A percentile compares a stretch with the other conserved stretches of the same genome.
These are phyloP conservation scores for Stenodera caucasica DNA, from an alignment of 2,888 invertebrate species.

Conservation along the genomic window DNA sequence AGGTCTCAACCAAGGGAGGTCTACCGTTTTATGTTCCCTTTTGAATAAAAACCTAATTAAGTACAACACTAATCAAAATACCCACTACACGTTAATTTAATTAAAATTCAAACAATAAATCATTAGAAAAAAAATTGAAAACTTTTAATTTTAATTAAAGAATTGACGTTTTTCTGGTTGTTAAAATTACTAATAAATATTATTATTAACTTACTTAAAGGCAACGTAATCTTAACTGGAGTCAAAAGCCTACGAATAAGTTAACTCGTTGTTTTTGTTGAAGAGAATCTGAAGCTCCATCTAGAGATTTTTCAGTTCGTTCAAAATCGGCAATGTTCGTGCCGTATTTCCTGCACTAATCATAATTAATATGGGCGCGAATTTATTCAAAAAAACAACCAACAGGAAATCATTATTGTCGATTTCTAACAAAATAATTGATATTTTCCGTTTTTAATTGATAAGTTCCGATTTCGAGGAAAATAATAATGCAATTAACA, in stretches of 20 bases:
- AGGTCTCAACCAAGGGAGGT: no score
- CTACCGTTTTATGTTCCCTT: no score
- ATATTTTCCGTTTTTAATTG: no score
- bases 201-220: background rate
- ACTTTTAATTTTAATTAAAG: no score
- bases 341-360: background rate
- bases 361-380: background rate
- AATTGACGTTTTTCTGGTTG: no score
- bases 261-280: background rate
- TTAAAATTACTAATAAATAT: background rate
- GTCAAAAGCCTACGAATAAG: background rate
- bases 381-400: background rate
- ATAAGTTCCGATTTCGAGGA: conserved; percentile 29
- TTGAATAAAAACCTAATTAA: no score
- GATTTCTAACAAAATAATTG: no score
- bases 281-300: background rate
- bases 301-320: background rate
- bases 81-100: no score
- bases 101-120: no score
- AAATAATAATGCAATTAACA: conserved; percentile 11
- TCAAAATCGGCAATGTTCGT: background rate
- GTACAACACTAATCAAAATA: no score
- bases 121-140: no score
- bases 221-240: background rate
- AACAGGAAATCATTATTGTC: background rate